A percentile compares a stretch with the other conserved stretches of the same genome.
Conservation (phyloP, 1,140 invertebrate species). For the Heterodera carotae region DNA sequence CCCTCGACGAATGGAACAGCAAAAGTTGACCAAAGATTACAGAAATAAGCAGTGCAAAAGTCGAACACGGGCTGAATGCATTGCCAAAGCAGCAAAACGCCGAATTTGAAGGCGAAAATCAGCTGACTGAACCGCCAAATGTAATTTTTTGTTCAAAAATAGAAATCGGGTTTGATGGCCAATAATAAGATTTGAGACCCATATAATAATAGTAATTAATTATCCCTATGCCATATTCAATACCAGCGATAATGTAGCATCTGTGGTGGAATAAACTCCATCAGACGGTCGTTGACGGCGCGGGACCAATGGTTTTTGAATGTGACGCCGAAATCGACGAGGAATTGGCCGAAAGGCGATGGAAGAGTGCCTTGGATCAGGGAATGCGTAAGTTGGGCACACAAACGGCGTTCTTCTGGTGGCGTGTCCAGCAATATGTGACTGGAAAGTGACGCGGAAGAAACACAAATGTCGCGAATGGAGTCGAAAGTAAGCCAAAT, state of each 20-base stretch:
- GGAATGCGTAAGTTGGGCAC: not conserved
- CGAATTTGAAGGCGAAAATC: not conserved
- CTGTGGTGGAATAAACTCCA: not conserved
- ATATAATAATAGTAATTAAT: too few relatives aligned
- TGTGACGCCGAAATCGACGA: not conserved
- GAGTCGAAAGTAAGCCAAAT: conserved; percentile 17
- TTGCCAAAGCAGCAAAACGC: not conserved
- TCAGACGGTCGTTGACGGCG: not conserved
- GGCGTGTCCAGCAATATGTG: not conserved
- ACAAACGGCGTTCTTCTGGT: conserved; percentile 1
- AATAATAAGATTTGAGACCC: too few relatives aligned
- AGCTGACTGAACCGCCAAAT: not conserved
- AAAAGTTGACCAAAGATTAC: not conserved
- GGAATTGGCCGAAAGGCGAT: not conserved
- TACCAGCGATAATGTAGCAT: conserved; percentile 6
- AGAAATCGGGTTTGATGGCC: too few relatives aligned
- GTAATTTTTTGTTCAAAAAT: too few relatives aligned
- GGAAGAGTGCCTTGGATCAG: not conserved
- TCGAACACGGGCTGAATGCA: not conserved
- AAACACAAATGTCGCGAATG: conserved; percentile 10
- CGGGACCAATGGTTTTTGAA: conserved; percentile 7
- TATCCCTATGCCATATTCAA: not conserved
- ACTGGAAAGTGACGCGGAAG: not conserved
- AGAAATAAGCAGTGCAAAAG: not conserved
- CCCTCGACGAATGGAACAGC: not conserved